Conservation (phyloP, 2,797 vertebrate species). For the Enteromius radiatus region DNA sequence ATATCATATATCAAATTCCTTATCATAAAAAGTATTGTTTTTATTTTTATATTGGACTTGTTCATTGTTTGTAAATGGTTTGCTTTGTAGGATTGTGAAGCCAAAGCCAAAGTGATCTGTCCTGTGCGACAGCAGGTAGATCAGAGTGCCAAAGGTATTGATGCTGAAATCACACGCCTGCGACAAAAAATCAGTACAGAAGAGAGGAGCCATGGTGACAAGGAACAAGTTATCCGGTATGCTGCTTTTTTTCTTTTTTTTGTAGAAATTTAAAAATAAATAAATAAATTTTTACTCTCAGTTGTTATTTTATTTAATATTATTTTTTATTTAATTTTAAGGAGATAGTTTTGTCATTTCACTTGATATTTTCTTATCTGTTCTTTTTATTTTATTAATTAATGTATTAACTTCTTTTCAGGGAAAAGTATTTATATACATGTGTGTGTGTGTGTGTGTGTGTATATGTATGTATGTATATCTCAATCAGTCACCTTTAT, state of each 20-base stretch:
- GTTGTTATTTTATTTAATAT: not conserved
- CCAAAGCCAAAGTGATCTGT: constrained; percentile 68
- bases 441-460: too few species aligned
- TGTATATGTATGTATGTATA: too few species aligned
- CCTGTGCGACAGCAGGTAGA: constrained; percentile 63
- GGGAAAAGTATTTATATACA: too few species aligned
- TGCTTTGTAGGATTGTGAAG: constrained; percentile 55
- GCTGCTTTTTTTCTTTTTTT: not conserved
- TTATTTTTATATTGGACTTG: not conserved
- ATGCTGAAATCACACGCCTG: constrained; percentile 71
- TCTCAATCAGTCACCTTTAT: too few species aligned
- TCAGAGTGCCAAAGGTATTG: constrained; percentile 67
- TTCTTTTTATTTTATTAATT: not conserved
- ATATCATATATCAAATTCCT: not conserved
- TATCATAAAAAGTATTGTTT: not conserved
- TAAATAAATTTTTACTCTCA: not conserved
- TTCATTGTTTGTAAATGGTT: not conserved
- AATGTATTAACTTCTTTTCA: not conserved
- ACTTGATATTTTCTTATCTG: not conserved
- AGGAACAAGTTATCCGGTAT: constrained; percentile 72
- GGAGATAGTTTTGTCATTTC: not conserved
- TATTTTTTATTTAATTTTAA: not conserved
- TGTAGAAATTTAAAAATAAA: too few species aligned
- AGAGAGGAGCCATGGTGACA: constrained; percentile 71
- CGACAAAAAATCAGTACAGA: constrained; percentile 67